Evolutionary conservation across 2,113 vertebrate genomes (phyloP), one percentile per base, ranked within the genome.

Genomic region (Aegithalos caudatus): DNA sequence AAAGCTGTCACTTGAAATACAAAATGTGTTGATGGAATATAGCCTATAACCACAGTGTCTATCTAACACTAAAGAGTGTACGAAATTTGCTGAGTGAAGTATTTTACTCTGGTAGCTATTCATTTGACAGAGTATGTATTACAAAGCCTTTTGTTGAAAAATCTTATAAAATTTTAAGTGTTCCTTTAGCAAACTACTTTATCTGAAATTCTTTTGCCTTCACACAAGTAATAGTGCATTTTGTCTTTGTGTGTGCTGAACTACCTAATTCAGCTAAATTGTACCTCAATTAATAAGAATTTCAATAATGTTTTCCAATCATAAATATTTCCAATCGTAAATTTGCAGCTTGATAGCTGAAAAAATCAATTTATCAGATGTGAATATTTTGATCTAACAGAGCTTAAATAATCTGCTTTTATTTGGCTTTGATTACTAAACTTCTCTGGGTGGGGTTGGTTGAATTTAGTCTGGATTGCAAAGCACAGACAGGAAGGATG

Each of bases 261-360:
- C 10, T 62, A 10, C 5, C 10, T 40, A 85, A 56, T 58, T 78
- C 19, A 83, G 14, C 25, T 33, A 27, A 44, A 58, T 11, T 40
- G 5, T 24, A 45, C 13, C 9, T 90, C 78, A 86, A 90, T 73
- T 66, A 81, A 23, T 35, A 42, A 67, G 4, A 29, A 10, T 42
- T 83, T 19, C 70, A 92, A 77, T 48, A 42, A 20, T 58, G 4
- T 47, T 94, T 82, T 83, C 16, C 14, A 70, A 21, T 22, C 3
- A 78, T 28, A 81, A 88, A 78, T 50, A 58, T 51, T 70, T 82
- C n/a, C n/a, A n/a, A n/a, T n/a, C n/a, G n/a, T n/a, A n/a, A n/a
- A n/a, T n/a, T n/a, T n/a, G n/a, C n/a, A n/a, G n/a, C 29, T 64
- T 3, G 4, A n/a, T 58, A 88, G 7, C 14, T 77, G 16, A 86